Evolutionary conservation across 1,140 invertebrate genomes (phyloP).

Genomic region (Drosophila tani): DNA sequence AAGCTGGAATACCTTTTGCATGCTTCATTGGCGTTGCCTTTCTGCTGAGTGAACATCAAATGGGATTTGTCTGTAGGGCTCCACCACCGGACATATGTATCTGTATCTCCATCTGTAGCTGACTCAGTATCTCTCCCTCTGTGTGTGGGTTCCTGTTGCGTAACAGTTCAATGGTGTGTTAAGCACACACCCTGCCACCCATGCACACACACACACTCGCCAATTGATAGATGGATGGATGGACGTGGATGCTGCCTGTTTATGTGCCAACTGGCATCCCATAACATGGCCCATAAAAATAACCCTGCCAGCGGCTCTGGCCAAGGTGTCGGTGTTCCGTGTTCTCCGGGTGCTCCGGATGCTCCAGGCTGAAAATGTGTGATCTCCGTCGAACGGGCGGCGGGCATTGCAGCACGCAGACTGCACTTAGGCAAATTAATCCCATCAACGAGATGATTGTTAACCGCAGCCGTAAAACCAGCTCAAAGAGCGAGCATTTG

Average conservation of each 20-base stretch:
- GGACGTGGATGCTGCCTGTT: constrained; percentile 47
- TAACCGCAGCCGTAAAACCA: constrained; percentile 34
- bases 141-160: constrained; percentile 61
- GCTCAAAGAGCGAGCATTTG: constrained; percentile 45
- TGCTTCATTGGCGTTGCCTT: constrained; percentile 83
- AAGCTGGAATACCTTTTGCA: constrained; percentile 81
- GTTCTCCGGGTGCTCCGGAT: background rate
- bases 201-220: constrained; percentile 11
- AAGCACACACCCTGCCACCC: constrained; percentile 54
- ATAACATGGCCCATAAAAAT: constrained; percentile 65
- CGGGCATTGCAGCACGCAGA: constrained; percentile 37
- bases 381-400: constrained; percentile 28
- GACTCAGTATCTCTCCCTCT: constrained; percentile 15
- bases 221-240: constrained; percentile 47
- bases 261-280: constrained; percentile 67
- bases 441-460: constrained; percentile 59
- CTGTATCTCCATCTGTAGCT: constrained; percentile 12
- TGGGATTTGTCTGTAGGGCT: constrained; percentile 72
- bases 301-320: constrained; percentile 26
- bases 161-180: constrained; percentile 80
- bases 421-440: constrained; percentile 80
- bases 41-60: constrained; percentile 83
- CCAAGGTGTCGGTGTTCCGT: constrained; percentile 50
- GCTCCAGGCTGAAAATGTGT: constrained; percentile 46
- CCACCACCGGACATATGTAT: constrained; percentile 67